Evolutionary conservation across 2,797 vertebrate species (phyloP), one percentile per base, ranked within the genome.

Genomic region (Tolypeutes matacus): DNA sequence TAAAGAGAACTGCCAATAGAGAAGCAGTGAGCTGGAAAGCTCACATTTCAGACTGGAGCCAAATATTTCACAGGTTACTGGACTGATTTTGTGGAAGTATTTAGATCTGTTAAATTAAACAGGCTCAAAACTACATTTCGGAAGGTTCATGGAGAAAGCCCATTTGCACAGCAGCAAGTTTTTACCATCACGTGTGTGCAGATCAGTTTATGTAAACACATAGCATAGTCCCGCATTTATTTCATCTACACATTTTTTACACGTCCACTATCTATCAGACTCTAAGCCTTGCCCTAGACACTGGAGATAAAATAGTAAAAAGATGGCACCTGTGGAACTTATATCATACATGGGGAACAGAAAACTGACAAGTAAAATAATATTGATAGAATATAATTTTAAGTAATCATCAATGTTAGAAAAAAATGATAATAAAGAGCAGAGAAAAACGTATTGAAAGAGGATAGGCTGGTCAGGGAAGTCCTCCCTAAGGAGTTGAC

Each of bases 351-450:
- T 4, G 3, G 36, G 4, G 21, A 87, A 81, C 8, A 70, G 27
- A 87, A 93, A 77, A 76, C 78, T 58, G 23, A 23, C 7, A 91
- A 81, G 11, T 58, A 29, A 91, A 80, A 23, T 56, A 36, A 84
- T 92, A 64, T 8, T 83, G 53, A 53, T 89, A 39, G 31, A 81
- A 70, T 72, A 58, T 56, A 64, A 84, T 72, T 78, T 76, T 89
- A 86, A 49, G 7, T 62, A 85, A 42, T 42, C 25, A 9, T 67
- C 12, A 77, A 1, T 77, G 21, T 7, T 70, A 75, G 53, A 86
- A 92, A 86, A 92, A 65, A 56, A 56, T 56, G 18, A 56, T 18
- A 56, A 21, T 20, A 64, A 91, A 69, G 23, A 69, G 23, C 34
- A 89, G 76, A 51, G 39, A 39, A 42, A 76, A 94, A 27, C 0